Evolutionary conservation across 2,888 invertebrate species (phyloP).

Genomic region (Eupithecia insigniata): DNA sequence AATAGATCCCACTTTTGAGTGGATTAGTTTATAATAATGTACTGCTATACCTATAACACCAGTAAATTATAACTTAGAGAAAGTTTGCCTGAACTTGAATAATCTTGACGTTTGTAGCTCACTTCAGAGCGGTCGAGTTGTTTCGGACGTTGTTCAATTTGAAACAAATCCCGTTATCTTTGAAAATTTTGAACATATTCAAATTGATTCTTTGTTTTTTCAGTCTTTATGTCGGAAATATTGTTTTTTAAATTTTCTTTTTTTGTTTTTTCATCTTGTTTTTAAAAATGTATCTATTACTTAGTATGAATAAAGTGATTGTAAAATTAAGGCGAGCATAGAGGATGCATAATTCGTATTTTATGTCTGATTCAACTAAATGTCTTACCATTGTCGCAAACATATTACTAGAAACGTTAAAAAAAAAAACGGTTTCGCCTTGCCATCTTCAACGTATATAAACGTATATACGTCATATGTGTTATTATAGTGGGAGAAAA

Average conservation of each 20-base stretch:
- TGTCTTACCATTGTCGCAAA: not conserved
- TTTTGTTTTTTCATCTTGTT: too few relatives aligned
- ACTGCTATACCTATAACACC: slow-evolving; percentile 35
- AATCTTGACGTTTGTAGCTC: not conserved
- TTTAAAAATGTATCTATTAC: not conserved
- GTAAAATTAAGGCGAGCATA: slow-evolving; percentile 9
- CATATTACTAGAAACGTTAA: not conserved
- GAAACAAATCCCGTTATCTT: slow-evolving; percentile 6
- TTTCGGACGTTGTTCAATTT: slow-evolving; percentile 18
- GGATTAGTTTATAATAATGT: slow-evolving; percentile 43
- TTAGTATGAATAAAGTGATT: slow-evolving; percentile 6
- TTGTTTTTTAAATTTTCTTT: too few relatives aligned
- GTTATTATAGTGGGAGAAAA: not conserved
- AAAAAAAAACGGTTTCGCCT: not conserved
- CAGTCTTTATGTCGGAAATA: not conserved
- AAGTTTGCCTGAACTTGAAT: slow-evolving; percentile 18
- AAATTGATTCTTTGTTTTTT: too few relatives aligned
- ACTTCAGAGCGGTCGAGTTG: not conserved
- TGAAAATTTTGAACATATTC: slow-evolving; percentile 19
- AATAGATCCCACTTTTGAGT: slow-evolving; percentile 56
- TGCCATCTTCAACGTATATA: not conserved
- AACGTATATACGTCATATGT: too few relatives aligned
- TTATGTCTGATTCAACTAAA: not conserved
- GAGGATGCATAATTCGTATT: not conserved
- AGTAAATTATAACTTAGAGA: slow-evolving; percentile 26